These are phyloP conservation scores for Hemicentrotus pulcherrimus DNA, from an alignment of 35 echinoderm and acorn worm species.

Conservation along the genomic window DNA sequence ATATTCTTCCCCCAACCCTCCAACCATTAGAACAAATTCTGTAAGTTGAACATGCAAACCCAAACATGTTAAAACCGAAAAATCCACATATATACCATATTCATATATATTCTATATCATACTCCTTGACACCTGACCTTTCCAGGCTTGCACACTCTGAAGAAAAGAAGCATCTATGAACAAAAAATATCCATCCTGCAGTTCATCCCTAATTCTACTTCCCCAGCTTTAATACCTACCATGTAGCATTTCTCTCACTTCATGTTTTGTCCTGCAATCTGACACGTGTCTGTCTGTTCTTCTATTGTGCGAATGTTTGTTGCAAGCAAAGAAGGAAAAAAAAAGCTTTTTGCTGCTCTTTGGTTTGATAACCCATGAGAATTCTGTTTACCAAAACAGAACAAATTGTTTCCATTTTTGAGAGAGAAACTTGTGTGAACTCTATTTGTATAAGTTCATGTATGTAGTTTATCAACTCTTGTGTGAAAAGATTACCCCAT, in stretches of 20 bases:
- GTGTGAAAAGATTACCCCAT: not conserved
- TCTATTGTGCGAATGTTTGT: not conserved
- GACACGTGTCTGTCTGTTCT: not conserved
- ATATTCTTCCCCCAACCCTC: not conserved
- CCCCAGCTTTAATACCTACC: not conserved
- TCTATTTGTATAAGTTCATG: not conserved
- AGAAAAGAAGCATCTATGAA: not conserved
- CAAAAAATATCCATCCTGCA: not conserved
- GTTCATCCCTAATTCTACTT: not conserved
- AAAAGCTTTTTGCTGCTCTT: not conserved
- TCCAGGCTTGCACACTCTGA: not conserved
- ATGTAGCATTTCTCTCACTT: not conserved
- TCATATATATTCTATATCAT: not conserved
- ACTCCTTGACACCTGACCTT: not conserved
- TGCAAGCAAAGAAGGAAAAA: not conserved
- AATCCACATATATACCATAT: no score
- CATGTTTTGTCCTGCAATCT: not conserved
- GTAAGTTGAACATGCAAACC: not conserved
- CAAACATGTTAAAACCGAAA: no score
- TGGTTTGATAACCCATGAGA: not conserved
- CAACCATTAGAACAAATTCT: not conserved
- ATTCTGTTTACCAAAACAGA: not conserved
- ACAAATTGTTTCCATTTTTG: not conserved
- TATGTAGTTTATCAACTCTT: not conserved
- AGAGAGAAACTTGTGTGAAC: not conserved